Evolutionary conservation across 2,888 invertebrate species (phyloP).

Genomic region (Diaphora mendica): DNA sequence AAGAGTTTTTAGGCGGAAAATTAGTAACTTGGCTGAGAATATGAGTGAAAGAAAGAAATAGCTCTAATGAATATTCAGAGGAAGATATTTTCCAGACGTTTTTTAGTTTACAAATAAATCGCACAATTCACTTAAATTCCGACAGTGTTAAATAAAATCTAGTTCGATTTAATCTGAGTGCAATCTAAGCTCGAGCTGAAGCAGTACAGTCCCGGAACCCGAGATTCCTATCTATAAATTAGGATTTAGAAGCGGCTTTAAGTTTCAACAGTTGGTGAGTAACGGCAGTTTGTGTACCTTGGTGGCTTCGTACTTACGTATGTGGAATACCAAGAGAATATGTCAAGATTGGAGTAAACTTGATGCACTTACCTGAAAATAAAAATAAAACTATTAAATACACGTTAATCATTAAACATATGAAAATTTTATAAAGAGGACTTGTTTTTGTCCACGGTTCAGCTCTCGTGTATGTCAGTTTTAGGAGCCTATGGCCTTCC

Average conservation of each 20-base stretch:
- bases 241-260: conserved; percentile 18
- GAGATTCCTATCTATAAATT: conserved; percentile 17
- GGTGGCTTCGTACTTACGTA: not conserved
- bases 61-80: too few relatives aligned
- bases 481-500: too few relatives aligned
- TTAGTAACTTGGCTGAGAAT: too few relatives aligned
- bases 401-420: not conserved
- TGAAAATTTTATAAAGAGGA: not conserved
- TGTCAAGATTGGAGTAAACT: not conserved
- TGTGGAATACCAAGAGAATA: not conserved
- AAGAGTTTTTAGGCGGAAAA: too few relatives aligned
- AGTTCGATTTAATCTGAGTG: not conserved
- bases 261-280: conserved; percentile 19
- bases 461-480: too few relatives aligned
- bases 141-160: not conserved
- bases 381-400: not conserved
- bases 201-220: not conserved
- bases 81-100: too few relatives aligned
- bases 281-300: conserved; percentile 8
- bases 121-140: not conserved
- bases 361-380: conserved; percentile 2
- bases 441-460: too few relatives aligned
- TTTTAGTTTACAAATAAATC: too few relatives aligned
- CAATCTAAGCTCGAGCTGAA: conserved; percentile 4
- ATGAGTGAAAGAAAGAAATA: too few relatives aligned